Conservation (phyloP, 2,888 invertebrate species). For the Lymantria dispar region DNA sequence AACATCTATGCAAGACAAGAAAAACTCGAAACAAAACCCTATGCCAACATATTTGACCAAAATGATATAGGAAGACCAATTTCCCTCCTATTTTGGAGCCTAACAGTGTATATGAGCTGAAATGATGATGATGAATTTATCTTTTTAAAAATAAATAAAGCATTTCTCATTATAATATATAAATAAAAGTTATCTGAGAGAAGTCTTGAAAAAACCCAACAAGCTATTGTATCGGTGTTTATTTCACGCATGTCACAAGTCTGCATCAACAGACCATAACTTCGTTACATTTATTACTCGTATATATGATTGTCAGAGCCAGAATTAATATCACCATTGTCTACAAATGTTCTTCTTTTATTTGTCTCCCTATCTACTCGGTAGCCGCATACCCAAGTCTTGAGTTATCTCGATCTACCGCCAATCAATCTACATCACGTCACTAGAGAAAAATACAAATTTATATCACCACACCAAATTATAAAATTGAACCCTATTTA, state of each 20-base stretch:
- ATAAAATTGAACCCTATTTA: slow-evolving; percentile 4
- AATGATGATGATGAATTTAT: too few relatives aligned
- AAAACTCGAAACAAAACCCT: too few relatives aligned
- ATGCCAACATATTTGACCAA: too few relatives aligned
- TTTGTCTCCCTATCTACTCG: slow-evolving; percentile 42
- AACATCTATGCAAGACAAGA: too few relatives aligned
- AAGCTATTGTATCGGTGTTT: slow-evolving; percentile 3
- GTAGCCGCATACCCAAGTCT: slow-evolving; percentile 59
- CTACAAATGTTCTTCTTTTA: slow-evolving; percentile 37
- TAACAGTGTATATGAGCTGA: too few relatives aligned
- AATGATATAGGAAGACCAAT: too few relatives aligned
- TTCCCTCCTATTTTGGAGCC: too few relatives aligned
- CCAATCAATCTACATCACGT: slow-evolving; percentile 59
- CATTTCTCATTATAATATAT: background rate
- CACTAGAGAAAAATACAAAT: slow-evolving; percentile 30
- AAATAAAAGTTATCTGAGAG: background rate
- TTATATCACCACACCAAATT: slow-evolving; percentile 4
- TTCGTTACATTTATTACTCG: slow-evolving; percentile 34
- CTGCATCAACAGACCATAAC: slow-evolving; percentile 24
- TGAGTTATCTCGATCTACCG: slow-evolving; percentile 61
- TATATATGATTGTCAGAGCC: slow-evolving; percentile 33
- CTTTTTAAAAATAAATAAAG: too few relatives aligned
- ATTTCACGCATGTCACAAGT: slow-evolving; percentile 23
- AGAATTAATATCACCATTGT: slow-evolving; percentile 36
- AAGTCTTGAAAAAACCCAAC: background rate